phyloP scores from a whole-genome alignment of 2,113 vertebrate species.

The Triplophysa tibetana region DNA sequence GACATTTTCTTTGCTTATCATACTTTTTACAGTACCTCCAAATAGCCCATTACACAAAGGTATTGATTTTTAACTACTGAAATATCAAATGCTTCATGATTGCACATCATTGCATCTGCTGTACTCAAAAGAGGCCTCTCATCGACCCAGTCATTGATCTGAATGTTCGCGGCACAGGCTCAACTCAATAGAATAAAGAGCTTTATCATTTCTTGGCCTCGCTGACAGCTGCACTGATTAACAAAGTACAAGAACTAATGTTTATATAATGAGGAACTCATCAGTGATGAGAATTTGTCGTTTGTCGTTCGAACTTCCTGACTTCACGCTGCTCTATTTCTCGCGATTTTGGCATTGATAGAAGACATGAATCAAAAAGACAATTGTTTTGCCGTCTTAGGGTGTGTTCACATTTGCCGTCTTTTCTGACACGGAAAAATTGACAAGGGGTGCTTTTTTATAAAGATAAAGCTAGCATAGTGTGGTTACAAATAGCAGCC shows the following conservation, averaged over 20 bases:
- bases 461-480: too few species aligned
- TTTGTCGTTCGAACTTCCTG: not conserved
- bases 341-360: not conserved
- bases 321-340: not conserved
- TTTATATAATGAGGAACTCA: not conserved
- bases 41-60: constrained; percentile 15
- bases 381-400: not conserved
- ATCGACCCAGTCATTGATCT: constrained; percentile 33
- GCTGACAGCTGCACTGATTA: constrained; percentile 5
- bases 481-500: too few species aligned
- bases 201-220: constrained; percentile 8
- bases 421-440: too few species aligned
- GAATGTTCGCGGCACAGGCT: constrained; percentile 22
- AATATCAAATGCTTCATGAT: constrained; percentile 43
- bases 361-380: not conserved
- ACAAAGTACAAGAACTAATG: not conserved
- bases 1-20: not conserved
- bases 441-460: too few species aligned
- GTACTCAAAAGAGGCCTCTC: constrained; percentile 24
- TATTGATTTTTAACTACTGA: constrained; percentile 43
- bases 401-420: too few species aligned
- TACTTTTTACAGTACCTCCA: not conserved
- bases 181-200: constrained; percentile 30
- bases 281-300: not conserved
- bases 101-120: constrained; percentile 28